Base-by-base conservation (phyloP, 2,888 invertebrate species). In the Lucinisca nassula region DNA sequence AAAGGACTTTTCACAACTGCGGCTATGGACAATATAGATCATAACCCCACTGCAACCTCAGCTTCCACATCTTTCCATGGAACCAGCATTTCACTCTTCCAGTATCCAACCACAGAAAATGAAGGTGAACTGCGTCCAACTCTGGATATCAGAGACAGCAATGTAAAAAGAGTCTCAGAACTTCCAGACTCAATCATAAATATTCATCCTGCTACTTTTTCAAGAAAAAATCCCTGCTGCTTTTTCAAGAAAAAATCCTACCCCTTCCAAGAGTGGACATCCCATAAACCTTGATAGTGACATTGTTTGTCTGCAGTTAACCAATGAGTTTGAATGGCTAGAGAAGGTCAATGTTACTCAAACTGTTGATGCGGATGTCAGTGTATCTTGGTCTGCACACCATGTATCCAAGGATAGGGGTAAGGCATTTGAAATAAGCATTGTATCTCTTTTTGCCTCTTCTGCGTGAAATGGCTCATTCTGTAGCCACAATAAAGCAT, bases 21-120 rank as follows among this genome's bases (percentile, higher is more conserved):
- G 58, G 92, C 90, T 3, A 83, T 92, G 76, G 91, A 92, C 61
- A 93, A 92, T 77, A 92, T 92, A 37, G 91, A 91, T 45, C 91
- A 92, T 40, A 93, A 91, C 67, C 90, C 88, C 27, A 85, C 86
- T 37, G 77, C 90, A 70, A 85, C 86, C 27, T 87, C 84, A 24
- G 79, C 84, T 74, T 30, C 77, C 17, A 70, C 84, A 35, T 87
- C 84, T 21, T 87, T 87, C 32, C 81, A 87, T 77, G 74, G 84
- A 58, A 84, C 84, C n/a, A 84, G 80, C 51, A 81, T 87, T 70
- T 87, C 83, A 8, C 17, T 87, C 21, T 87, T 80, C 38, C 77
- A 80, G 58, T 61, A 80, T 38, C 77, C 84, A 80, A 81, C 38
- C 21, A 24, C 37, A 24, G 81, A 77, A 4, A 80, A 87, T 49